Evolutionary conservation across 2,113 vertebrate species (phyloP).

Genomic region (Cyrtonyx montezumae): DNA sequence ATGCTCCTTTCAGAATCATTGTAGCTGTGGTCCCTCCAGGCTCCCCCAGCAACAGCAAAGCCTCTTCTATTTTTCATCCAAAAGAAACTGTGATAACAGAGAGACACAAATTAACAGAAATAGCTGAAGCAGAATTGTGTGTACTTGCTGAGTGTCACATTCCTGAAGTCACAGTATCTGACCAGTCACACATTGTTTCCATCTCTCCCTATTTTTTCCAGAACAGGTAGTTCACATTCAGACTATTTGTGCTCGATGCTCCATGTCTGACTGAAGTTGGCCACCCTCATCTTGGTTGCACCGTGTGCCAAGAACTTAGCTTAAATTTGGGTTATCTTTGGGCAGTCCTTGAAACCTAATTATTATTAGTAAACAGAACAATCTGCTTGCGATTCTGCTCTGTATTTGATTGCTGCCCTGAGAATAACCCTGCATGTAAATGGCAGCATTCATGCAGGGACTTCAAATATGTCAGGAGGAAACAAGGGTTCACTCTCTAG

Average conservation of each 20-base stretch:
- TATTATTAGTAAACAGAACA: constrained; percentile 26
- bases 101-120: background rate
- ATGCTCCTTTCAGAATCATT: background rate
- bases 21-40: background rate
- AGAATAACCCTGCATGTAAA: background rate
- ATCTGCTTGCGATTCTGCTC: background rate
- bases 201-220: constrained; percentile 12
- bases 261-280: background rate
- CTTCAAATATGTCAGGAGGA: background rate
- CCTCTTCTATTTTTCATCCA: background rate
- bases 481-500: background rate
- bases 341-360: background rate
- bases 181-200: constrained; percentile 13
- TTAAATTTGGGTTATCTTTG: constrained; percentile 23
- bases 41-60: background rate
- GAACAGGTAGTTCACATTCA: constrained; percentile 2
- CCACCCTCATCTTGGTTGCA: background rate
- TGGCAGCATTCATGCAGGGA: background rate
- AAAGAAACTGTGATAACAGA: background rate
- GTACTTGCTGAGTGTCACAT: background rate
- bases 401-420: background rate
- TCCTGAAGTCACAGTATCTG: background rate
- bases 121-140: background rate
- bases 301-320: constrained; percentile 1
- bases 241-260: background rate